phyloP scores from a whole-genome alignment of 1,140 invertebrate species.

The Diploscapter pachys region DNA sequence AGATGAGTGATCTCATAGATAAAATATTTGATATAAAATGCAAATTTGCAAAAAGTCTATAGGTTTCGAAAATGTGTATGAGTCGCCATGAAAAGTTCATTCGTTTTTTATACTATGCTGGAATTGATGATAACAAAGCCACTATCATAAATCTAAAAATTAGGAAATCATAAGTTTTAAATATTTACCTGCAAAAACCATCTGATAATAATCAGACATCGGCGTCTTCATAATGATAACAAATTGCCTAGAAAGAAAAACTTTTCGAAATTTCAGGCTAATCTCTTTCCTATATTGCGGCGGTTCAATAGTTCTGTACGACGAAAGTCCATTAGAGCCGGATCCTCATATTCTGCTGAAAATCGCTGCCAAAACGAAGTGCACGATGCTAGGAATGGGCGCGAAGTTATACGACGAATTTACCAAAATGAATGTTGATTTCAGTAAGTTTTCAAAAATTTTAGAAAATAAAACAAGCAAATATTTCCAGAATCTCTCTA shows the following conservation, averaged over 20 bases:
- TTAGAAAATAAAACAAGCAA: neutral
- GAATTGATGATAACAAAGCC: neutral
- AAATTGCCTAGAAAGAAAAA: no score
- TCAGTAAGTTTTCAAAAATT: slow-evolving; percentile 40
- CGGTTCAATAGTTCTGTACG: slow-evolving; percentile 66
- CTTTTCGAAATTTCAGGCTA: slow-evolving; percentile 5
- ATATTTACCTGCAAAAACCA: no score
- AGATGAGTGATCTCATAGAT: no score
- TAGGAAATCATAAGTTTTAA: neutral
- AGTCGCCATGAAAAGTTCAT: no score
- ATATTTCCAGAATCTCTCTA: slow-evolving; percentile 40
- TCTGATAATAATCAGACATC: no score
- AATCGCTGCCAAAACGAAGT: slow-evolving; percentile 64
- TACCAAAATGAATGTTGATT: slow-evolving; percentile 48
- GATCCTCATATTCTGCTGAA: slow-evolving; percentile 64
- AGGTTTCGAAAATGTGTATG: no score
- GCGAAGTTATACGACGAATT: slow-evolving; percentile 67
- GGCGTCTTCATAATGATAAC: no score
- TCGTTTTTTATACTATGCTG: neutral
- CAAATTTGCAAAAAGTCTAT: no score
- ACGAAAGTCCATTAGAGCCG: slow-evolving; percentile 66
- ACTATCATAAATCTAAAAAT: neutral
- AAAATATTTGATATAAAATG: no score
- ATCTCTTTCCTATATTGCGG: slow-evolving; percentile 60
- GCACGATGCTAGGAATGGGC: slow-evolving; percentile 66